Conservation (phyloP, 2,113 vertebrate species). For the Electrona antarctica region DNA sequence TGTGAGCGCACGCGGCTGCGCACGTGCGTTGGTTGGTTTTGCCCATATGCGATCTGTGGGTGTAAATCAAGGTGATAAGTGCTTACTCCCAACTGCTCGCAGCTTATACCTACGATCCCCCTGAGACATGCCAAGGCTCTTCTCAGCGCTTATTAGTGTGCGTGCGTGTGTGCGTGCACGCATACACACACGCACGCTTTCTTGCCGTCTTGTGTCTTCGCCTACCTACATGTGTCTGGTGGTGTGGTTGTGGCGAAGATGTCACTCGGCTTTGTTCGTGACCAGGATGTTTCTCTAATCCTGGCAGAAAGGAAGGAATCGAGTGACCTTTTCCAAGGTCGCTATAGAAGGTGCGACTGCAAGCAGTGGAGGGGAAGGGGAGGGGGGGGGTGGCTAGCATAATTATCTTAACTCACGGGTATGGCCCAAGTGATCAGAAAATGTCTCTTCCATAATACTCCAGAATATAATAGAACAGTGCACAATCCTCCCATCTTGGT, state of each 20-base stretch:
- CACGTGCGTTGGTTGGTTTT: not conserved
- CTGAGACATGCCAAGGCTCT: constrained; percentile 29
- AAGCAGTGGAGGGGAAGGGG: constrained; percentile 5
- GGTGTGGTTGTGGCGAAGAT: constrained; percentile 20
- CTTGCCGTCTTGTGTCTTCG: not conserved
- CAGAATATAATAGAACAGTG: no score
- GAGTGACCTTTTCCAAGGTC: constrained; percentile 34
- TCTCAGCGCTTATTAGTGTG: constrained; percentile 41
- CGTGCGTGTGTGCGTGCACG: constrained; percentile 27
- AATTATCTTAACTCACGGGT: not conserved
- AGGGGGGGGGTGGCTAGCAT: not conserved
- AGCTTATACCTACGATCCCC: constrained; percentile 31
- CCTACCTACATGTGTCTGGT: not conserved
- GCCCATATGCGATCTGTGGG: not conserved
- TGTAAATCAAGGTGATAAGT: constrained; percentile 60
- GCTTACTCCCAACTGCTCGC: constrained; percentile 48
- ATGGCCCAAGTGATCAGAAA: not conserved
- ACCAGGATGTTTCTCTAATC: constrained; percentile 38
- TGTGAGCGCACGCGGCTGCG: constrained; percentile 3
- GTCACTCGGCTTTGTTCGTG: constrained; percentile 27
- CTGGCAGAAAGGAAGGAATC: constrained; percentile 24
- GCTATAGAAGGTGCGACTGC: not conserved
- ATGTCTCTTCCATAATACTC: not conserved
- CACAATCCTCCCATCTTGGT: no score
- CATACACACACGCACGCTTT: not conserved